These are phyloP conservation scores for Drosophila buzzatii DNA, from an alignment of 2,888 invertebrate genomes.

Conservation along the genomic window DNA sequence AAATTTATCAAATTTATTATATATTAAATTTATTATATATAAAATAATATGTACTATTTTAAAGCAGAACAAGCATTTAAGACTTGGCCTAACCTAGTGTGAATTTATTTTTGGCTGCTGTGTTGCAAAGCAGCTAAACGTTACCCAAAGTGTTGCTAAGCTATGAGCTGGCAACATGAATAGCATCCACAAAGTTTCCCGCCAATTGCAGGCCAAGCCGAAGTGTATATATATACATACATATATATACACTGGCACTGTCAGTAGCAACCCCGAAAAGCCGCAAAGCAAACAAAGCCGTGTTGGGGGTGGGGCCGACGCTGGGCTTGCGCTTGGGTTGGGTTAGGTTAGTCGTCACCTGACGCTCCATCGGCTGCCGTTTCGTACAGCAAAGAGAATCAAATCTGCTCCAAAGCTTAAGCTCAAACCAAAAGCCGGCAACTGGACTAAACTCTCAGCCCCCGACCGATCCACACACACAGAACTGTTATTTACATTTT, in stretches of 20 bases:
- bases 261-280: slow-evolving; percentile 72
- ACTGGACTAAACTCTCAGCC: slow-evolving; percentile 9
- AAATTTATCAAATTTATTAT: too few species aligned
- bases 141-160: slow-evolving; percentile 45
- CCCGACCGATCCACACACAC: slow-evolving; percentile 3
- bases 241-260: slow-evolving; percentile 15
- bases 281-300: slow-evolving; percentile 65
- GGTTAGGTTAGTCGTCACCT: slow-evolving; percentile 56
- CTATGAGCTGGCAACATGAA: slow-evolving; percentile 35
- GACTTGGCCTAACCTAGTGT: neutral
- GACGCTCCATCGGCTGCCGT: slow-evolving; percentile 49
- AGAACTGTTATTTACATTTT: slow-evolving; percentile 79
- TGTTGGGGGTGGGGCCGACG: slow-evolving; percentile 6
- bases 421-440: slow-evolving; percentile 70
- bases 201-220: slow-evolving; percentile 80
- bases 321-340: slow-evolving; percentile 34
- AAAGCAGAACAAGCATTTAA: neutral
- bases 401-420: slow-evolving; percentile 71
- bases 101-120: neutral
- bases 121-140: slow-evolving; percentile 9
- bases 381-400: slow-evolving; percentile 58
- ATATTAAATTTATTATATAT: too few species aligned
- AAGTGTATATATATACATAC: slow-evolving; percentile 63
- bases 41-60: neutral
- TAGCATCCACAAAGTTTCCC: slow-evolving; percentile 80